phyloP scores from a whole-genome alignment of 2,888 invertebrate species.

The Drosophila pseudotalamancana region DNA sequence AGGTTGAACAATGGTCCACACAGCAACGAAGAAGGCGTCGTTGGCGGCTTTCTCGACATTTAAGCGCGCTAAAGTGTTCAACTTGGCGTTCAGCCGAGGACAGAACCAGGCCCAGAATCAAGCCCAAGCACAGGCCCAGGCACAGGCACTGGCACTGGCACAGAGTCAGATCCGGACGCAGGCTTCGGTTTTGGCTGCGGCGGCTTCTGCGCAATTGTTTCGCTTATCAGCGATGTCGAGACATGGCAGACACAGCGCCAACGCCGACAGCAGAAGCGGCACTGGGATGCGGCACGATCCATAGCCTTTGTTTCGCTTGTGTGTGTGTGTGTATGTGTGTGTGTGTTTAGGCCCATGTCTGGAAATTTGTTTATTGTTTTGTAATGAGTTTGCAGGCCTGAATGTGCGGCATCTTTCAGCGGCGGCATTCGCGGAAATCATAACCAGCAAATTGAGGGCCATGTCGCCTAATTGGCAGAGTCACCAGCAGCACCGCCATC shows the following conservation, averaged over 20 bases:
- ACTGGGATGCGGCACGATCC: constrained; percentile 66
- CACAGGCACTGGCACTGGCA: background rate
- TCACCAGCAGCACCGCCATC: constrained; percentile 3
- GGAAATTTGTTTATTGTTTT: constrained; percentile 82
- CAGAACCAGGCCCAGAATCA: constrained; percentile 21
- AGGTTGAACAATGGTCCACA: constrained; percentile 61
- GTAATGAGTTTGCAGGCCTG: constrained; percentile 69
- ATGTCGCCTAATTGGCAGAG: constrained; percentile 72
- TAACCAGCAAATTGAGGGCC: constrained; percentile 72
- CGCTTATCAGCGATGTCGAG: constrained; percentile 75
- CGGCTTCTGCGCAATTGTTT: constrained; percentile 75
- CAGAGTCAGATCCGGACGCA: constrained; percentile 5
- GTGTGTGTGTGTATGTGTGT: constrained; percentile 22
- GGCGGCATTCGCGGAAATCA: constrained; percentile 70
- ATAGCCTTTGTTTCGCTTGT: constrained; percentile 61
- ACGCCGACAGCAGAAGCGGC: constrained; percentile 36
- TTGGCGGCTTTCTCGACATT: constrained; percentile 76
- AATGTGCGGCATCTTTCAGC: constrained; percentile 67
- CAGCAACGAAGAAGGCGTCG: constrained; percentile 59
- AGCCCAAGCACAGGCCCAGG: constrained; percentile 5
- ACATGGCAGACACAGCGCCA: constrained; percentile 78
- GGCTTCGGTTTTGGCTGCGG: constrained; percentile 11
- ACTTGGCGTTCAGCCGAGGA: constrained; percentile 65
- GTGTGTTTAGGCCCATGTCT: constrained; percentile 60
- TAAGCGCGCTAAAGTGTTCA: constrained; percentile 77